These are phyloP conservation scores for Xiphophorus couchianus DNA, from an alignment of 2,113 vertebrate genomes.

Conservation along the genomic window DNA sequence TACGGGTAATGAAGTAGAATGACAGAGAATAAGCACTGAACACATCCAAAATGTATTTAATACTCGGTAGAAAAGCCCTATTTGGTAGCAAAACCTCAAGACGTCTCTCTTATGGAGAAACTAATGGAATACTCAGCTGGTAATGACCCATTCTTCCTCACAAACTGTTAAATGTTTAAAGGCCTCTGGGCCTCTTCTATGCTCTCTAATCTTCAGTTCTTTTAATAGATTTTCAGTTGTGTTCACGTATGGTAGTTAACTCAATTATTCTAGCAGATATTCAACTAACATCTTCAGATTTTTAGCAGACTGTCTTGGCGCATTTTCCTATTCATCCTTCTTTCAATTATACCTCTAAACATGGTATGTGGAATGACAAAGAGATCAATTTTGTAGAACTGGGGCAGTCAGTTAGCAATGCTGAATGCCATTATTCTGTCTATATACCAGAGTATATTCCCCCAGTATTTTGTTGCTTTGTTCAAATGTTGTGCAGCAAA, in stretches of 20 bases:
- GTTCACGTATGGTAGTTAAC: no score
- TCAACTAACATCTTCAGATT: no score
- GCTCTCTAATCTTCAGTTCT: no score
- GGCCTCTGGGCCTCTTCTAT: no score
- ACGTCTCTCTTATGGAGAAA: not conserved
- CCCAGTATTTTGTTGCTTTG: no score
- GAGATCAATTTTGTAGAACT: not conserved
- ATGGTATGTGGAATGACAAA: not conserved
- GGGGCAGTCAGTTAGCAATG: no score
- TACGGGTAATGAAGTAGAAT: not conserved
- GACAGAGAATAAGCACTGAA: not conserved
- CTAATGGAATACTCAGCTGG: not conserved
- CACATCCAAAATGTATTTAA: not conserved
- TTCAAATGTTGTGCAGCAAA: no score
- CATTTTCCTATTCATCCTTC: not conserved
- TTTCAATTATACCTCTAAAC: not conserved
- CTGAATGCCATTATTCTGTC: no score
- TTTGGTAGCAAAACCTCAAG: not conserved
- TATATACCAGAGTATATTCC: not conserved
- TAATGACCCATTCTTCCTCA: not conserved
- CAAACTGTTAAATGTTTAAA: not conserved
- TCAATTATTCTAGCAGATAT: no score
- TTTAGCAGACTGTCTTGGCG: not conserved
- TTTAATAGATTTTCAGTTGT: no score
- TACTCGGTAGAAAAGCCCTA: not conserved